These are phyloP conservation scores for Druceiella hillmani DNA, from an alignment of 2,888 invertebrate genomes.

Conservation along the genomic window DNA sequence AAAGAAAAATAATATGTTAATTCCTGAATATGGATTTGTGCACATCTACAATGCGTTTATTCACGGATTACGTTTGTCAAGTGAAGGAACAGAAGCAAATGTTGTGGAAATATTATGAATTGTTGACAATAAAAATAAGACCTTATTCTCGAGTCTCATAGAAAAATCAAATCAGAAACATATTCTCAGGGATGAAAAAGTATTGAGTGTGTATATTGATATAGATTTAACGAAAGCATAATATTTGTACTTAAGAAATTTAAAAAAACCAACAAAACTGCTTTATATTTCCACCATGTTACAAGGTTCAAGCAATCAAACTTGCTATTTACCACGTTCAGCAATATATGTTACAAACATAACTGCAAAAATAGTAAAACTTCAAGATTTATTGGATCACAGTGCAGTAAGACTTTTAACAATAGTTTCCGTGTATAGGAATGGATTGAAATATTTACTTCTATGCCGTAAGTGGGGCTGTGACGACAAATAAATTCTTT, in stretches of 20 bases:
- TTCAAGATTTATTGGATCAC: conserved; percentile 1
- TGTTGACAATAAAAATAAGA: neutral
- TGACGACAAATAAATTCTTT: no score
- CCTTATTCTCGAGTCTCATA: neutral
- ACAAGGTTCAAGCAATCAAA: neutral
- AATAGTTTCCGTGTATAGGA: neutral
- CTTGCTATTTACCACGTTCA: neutral
- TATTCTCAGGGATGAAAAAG: neutral
- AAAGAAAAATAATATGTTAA: neutral
- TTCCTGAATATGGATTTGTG: no score
- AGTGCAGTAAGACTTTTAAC: neutral
- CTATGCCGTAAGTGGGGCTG: neutral
- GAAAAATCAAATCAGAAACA: neutral
- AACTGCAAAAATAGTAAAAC: neutral
- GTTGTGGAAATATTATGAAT: neutral
- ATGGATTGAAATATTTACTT: neutral
- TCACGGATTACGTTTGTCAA: neutral
- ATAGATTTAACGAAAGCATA: conserved; percentile 1
- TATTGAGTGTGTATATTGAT: neutral
- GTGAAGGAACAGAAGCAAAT: neutral
- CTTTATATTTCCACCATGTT: neutral
- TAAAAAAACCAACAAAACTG: neutral
- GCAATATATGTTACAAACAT: neutral
- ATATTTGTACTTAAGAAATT: conserved; percentile 1
- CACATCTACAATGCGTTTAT: neutral